Conservation (phyloP, 2,797 vertebrate genomes). For the Silurus lanzhouensis region DNA sequence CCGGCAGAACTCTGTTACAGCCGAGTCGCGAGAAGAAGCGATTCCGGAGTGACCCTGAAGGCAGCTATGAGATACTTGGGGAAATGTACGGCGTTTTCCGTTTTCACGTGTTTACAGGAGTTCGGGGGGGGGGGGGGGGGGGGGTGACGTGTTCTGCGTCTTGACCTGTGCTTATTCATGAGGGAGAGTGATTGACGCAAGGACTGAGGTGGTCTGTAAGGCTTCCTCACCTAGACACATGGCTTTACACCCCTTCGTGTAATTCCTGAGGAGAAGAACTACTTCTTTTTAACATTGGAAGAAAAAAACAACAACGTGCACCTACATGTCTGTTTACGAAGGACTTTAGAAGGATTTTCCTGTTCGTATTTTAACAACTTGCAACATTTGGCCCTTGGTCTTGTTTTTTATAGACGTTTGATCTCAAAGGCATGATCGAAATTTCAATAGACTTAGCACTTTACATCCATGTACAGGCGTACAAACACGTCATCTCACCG, state of each 20-base stretch:
- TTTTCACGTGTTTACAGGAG: background rate
- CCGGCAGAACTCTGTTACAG: background rate
- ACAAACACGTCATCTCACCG: background rate
- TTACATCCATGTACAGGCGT: conserved; percentile 21
- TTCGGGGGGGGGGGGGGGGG: background rate
- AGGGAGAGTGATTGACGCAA: conserved; percentile 24
- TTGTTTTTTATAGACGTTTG: conserved; percentile 19
- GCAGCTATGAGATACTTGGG: conserved; percentile 27
- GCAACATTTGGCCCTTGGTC: conserved; percentile 35
- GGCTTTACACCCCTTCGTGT: conserved; percentile 12
- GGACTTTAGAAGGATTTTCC: conserved; percentile 26
- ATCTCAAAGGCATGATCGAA: background rate
- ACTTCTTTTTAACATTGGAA: conserved; percentile 11
- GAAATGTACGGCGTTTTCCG: background rate
- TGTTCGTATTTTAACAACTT: conserved; percentile 48
- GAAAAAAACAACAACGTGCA: conserved; percentile 30
- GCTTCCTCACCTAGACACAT: background rate
- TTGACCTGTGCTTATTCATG: conserved; percentile 30
- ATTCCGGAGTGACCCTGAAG: background rate
- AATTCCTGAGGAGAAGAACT: conserved; percentile 4
- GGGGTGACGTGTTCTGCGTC: conserved; percentile 37
- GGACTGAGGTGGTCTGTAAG: background rate
- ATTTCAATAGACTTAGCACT: conserved; percentile 35
- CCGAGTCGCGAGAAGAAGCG: background rate
- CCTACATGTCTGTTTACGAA: conserved; percentile 42